Evolutionary conservation across 2,888 invertebrate species (phyloP).

Genomic region (Protophormia terraenovae): DNA sequence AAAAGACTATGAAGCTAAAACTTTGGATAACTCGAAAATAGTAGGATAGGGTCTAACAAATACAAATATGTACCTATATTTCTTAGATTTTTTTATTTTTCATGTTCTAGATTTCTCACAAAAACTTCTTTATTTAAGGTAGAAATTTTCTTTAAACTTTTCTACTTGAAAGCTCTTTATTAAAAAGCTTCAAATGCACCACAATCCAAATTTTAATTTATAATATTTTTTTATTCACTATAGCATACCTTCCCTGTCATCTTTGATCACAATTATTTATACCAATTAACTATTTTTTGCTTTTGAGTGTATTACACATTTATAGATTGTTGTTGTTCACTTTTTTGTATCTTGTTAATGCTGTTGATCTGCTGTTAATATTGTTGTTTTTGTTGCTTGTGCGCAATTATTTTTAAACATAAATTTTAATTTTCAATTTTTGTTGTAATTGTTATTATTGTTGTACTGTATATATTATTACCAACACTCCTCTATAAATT

Average conservation of each 20-base stretch:
- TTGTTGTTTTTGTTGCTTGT: conserved; percentile 25
- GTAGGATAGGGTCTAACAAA: too few species aligned
- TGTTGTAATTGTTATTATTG: conserved; percentile 1
- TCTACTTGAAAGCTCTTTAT: too few species aligned
- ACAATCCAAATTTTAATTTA: too few species aligned
- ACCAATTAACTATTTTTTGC: conserved; percentile 16
- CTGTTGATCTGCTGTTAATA: too few species aligned
- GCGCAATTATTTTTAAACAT: conserved; percentile 64
- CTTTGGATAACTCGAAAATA: too few species aligned
- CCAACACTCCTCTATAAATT: conserved; percentile 67
- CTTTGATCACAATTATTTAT: conserved; percentile 22
- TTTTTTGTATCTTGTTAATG: conserved; percentile 35
- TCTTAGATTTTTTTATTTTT: too few species aligned
- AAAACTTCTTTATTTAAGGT: too few species aligned
- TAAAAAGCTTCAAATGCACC: too few species aligned
- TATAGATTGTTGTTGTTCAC: conserved; percentile 30
- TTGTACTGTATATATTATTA: conserved; percentile 40
- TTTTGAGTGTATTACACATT: conserved; percentile 24
- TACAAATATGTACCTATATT: too few species aligned
- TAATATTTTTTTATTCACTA: neutral
- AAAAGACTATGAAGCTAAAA: too few species aligned
- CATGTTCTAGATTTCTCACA: too few species aligned
- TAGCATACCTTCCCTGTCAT: conserved; percentile 5
- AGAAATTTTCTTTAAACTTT: too few species aligned
- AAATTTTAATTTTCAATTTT: conserved; percentile 48